Evolutionary conservation across 2,888 invertebrate genomes (phyloP), one percentile per base, ranked within the genome.

Genomic region (Colostygia pectinataria): DNA sequence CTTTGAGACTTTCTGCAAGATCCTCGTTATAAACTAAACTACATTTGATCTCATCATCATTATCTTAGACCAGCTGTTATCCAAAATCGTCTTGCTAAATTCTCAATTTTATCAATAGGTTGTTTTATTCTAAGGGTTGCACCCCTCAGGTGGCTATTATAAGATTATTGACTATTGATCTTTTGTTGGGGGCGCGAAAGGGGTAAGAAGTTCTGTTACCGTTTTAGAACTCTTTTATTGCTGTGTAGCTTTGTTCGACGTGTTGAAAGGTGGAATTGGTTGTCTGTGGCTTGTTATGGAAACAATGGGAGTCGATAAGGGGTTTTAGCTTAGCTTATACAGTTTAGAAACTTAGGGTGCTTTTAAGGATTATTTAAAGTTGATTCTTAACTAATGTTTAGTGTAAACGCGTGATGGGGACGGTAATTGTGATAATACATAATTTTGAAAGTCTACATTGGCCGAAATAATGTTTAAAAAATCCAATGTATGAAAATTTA

Each of bases 101-200:
- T 75, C 75, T 73, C 74, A 64, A 70, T 72, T 61, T 67, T 66
- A 70, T 77, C 75, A 67, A 59, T 56, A 43, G 53, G 47, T 65
- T 64, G 68, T 65, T 66, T 68, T 53, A 45, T 49, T 9, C 60
- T 55, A 61, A 63, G 67, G 66, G 65, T 67, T 59, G 9, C 64
- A 67, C 70, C 75, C 71, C 62, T 59, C 59, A 62, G 63, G 44
- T 39, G 44, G 63, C 74, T 80, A 83, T 87, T 89, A 89, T 84
- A 73, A 77, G 90, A 88, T 90, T 90, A 90, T 89, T 85, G 87
- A 68, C 74, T 84, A 90, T 88, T 85, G 88, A 83, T 74, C 76
- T 67, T 79, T 90, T 90, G 83, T 87, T 38, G 71, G 46, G 77
- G 81, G 90, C 83, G 88, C 80, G 82, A 86, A 55, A 44, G 49